phyloP scores from a whole-genome alignment of 2,888 invertebrate genomes.

The Pseudanteris insignis region DNA sequence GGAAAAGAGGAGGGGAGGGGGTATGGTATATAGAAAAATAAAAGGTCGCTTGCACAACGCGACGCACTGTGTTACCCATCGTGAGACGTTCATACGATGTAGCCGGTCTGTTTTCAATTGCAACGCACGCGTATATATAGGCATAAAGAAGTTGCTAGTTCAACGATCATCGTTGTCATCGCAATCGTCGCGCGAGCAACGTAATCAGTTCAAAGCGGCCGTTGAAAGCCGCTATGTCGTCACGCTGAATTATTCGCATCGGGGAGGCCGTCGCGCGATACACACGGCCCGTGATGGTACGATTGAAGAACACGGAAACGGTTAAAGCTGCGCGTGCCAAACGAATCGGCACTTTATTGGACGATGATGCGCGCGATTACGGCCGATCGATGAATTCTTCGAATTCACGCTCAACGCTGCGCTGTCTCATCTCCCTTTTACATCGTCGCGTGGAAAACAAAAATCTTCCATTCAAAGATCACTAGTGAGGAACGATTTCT shows the following conservation, averaged over 20 bases:
- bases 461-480: too few species aligned
- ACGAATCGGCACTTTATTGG: too few species aligned
- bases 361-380: conserved; percentile 8
- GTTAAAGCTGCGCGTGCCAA: too few species aligned
- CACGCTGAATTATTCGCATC: conserved; percentile 23
- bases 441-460: too few species aligned
- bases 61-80: too few species aligned
- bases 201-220: conserved; percentile 30
- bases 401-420: conserved; percentile 10
- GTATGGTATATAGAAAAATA: too few species aligned
- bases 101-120: conserved; percentile 25
- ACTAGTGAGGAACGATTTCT: too few species aligned
- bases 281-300: conserved; percentile 8
- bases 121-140: conserved; percentile 5
- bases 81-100: too few species aligned
- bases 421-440: too few species aligned
- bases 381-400: conserved; percentile 19
- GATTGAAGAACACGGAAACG: conserved; percentile 12
- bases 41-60: too few species aligned
- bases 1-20: too few species aligned
- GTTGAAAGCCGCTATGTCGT: conserved; percentile 30
- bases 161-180: conserved; percentile 36
- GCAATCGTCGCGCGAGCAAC: conserved; percentile 18
- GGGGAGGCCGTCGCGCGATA: conserved; percentile 3
- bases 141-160: conserved; percentile 19